Base-by-base conservation (phyloP, 30 jellyfish, hydroid and myxozoan genomes). In the Sanderia malayensis region DNA sequence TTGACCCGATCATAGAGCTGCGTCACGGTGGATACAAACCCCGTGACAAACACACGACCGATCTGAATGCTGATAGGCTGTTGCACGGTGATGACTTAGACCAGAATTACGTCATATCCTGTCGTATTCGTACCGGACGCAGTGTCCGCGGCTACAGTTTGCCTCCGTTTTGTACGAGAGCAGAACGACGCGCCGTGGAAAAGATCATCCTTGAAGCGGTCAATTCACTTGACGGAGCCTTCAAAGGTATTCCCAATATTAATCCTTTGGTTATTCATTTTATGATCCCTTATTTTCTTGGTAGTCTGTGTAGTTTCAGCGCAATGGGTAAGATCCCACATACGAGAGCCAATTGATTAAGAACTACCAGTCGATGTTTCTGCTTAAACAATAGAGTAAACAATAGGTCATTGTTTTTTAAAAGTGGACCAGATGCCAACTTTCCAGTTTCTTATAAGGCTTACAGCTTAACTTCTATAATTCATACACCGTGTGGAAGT, bases 51-150 rank as follows among this genome's bases (percentile, higher is more conserved):
- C 96, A 86, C 44, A 41, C 58, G 31, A 86, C 96, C 20, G 93
- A 86, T 44, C 23, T 86, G 44, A 55, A 86, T 41, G 73, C 88
- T 15, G 83, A 77, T 31, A 63, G 77, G 27, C 69, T 86, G 33
- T 27, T 59, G 26, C 86, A 86, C 30, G 93, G 96, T 1, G 93
- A 77, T 32, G 86, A 77, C 59, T 55, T 86, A 53, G 96, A 86
- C 59, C 88, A 93, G 8, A 52, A 69, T 21, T 86, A 86, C 49
- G 96, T 86, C 44, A 21, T 61, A 59, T 86, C 96, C 27, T 86
- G 96, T 74, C 93, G 96, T 22, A 84, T 86, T 11, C 58, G 96
- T 20, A 86, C 96, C 3, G 96, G 96, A 22, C 76, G 96, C 30
- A 67, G 84, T 66, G 70, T 86, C 24, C 74, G 93, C 15, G 96